Evolutionary conservation across 2,113 vertebrate genomes (phyloP).

Genomic region (Nerophis lumbriciformis): DNA sequence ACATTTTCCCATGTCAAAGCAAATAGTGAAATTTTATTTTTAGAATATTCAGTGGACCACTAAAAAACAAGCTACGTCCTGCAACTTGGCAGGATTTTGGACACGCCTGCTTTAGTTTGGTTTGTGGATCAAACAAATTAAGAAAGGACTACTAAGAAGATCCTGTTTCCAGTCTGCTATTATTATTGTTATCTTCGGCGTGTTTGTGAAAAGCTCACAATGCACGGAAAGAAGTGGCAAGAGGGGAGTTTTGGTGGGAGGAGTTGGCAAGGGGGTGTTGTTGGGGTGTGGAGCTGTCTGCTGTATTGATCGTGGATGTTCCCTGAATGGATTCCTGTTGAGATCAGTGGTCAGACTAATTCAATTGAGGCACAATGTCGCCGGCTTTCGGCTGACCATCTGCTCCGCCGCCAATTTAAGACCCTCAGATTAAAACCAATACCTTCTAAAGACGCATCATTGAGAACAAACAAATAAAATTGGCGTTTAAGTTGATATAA

Average conservation of each 20-base stretch:
- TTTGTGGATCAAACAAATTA: not conserved
- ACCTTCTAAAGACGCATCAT: not conserved
- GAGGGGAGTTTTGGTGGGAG: slow-evolving; percentile 11
- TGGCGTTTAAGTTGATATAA: too few species aligned
- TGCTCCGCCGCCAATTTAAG: slow-evolving; percentile 21
- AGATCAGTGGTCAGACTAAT: slow-evolving; percentile 33
- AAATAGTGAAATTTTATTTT: too few species aligned
- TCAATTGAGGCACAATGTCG: slow-evolving; percentile 8
- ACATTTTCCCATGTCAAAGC: too few species aligned
- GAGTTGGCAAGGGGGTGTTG: not conserved
- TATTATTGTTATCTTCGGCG: slow-evolving; percentile 23
- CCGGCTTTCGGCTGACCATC: slow-evolving; percentile 10
- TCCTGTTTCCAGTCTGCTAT: slow-evolving; percentile 29
- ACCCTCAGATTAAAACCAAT: not conserved
- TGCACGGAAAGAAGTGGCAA: slow-evolving; percentile 16
- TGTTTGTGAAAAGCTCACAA: slow-evolving; percentile 30
- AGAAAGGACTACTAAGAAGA: slow-evolving; percentile 1
- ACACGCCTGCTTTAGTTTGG: too few species aligned
- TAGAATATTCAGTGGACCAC: too few species aligned
- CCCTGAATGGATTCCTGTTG: slow-evolving; percentile 34
- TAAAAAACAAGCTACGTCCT: too few species aligned
- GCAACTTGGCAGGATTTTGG: too few species aligned
- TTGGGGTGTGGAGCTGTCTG: slow-evolving; percentile 14
- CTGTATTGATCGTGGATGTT: slow-evolving; percentile 52
- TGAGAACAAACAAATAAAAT: too few species aligned